Base-by-base conservation (phyloP, 2,113 vertebrate species). In the Catharus minimus region DNA sequence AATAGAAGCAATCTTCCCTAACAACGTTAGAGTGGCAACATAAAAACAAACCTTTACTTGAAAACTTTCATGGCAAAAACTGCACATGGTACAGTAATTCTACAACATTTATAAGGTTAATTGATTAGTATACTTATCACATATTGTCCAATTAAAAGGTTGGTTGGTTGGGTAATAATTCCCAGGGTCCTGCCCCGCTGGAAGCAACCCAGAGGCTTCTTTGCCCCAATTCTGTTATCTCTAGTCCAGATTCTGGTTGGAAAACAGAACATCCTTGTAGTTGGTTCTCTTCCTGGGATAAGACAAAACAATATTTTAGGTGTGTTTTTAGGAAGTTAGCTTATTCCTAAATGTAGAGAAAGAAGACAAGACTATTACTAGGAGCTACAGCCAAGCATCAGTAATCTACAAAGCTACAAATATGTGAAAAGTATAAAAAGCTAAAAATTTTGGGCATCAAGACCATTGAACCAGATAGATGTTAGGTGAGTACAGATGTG, bases 11-110 rank as follows among this genome's bases (percentile, higher is more conserved):
- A 21, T 55, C 7, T 72, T 72, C 15, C 23, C 28, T 27, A 55
- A 12, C 17, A 53, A 13, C 0, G 0, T 23, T 55, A 26, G 38
- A 61, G 13, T 38, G 15, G 14, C 27, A n/a, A n/a, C 12, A 22
- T n/a, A 32, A 39, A 62, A 55, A 7, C 11, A 14, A 38, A 62
- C 5, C 17, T 62, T 53, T 38, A 26, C 22, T 55, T 46, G 27
- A 55, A 82, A 64, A 7, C 18, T n/a, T n/a, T 73, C 18, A 15
- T 55, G 28, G 15, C 23, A 32, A 55, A 72, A 64, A 15, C 11
- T 4, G 4, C 43, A 28, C 2, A 4, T 39, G 15, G 5, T 27
- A 38, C 11, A 38, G 22, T 39, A 55, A 55, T 55, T 39, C 11
- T 22, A 23, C 14, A 23, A 7, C 46, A 47, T 61, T n/a, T 55